These are phyloP conservation scores for Pholis gunnellus DNA, from an alignment of 2,113 vertebrate species.

Conservation along the genomic window DNA sequence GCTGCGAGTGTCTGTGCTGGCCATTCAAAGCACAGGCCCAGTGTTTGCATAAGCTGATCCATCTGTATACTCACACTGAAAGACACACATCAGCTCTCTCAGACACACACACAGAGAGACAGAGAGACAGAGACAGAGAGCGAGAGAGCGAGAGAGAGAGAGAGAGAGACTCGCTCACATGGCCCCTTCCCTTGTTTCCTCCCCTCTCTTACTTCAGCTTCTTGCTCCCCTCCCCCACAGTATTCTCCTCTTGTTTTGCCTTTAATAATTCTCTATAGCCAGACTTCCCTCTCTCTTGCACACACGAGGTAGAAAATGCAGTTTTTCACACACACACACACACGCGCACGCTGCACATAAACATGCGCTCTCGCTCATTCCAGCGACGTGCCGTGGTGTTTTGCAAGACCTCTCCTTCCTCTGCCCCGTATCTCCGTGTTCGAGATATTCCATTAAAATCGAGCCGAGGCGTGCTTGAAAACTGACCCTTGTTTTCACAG, in stretches of 20 bases:
- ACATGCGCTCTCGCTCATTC: conserved; percentile 35
- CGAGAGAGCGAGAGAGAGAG: conserved; percentile 20
- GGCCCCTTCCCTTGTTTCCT: conserved; percentile 9
- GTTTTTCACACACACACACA: conserved; percentile 31
- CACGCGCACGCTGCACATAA: background rate
- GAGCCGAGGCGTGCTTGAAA: conserved; percentile 56
- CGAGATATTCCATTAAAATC: conserved; percentile 59
- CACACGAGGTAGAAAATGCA: conserved; percentile 19
- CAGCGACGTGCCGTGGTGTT: conserved; percentile 42
- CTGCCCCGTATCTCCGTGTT: conserved; percentile 24
- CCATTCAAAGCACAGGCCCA: conserved; percentile 70
- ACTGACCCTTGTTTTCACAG: conserved; percentile 60
- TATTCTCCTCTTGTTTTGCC: conserved; percentile 43
- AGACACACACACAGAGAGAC: too few relatives aligned
- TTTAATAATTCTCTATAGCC: conserved; percentile 58
- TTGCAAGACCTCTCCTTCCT: conserved; percentile 62
- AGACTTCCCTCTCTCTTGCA: background rate
- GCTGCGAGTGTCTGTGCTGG: conserved; percentile 66
- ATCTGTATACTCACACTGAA: conserved; percentile 59
- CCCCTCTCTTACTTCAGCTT: conserved; percentile 8
- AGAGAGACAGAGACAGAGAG: conserved; percentile 30
- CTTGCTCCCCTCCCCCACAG: conserved; percentile 39
- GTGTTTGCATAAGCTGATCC: conserved; percentile 75
- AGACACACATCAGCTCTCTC: conserved; percentile 72
- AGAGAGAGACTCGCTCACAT: conserved; percentile 49